Conservation (phyloP, 2,797 vertebrate species). For the Eupleurogrammus muticus region DNA sequence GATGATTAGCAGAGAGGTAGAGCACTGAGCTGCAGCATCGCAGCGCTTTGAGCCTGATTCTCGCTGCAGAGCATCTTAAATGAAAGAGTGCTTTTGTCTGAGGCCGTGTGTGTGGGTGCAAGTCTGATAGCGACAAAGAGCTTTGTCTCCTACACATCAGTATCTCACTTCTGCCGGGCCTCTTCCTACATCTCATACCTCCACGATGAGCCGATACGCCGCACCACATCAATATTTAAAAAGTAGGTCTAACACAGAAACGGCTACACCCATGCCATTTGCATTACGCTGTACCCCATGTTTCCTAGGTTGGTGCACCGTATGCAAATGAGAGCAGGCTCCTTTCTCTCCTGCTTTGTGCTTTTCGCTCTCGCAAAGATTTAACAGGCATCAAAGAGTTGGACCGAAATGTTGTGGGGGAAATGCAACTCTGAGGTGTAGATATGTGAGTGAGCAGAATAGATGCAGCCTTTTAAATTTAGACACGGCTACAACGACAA, state of each 20-base stretch:
- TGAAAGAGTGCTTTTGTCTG: conserved; percentile 73
- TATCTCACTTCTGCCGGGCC: conserved; percentile 13
- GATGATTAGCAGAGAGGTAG: conserved; percentile 20
- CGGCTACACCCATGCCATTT: conserved; percentile 35
- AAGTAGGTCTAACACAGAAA: conserved; percentile 27
- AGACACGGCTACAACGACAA: not conserved
- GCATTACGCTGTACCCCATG: conserved; percentile 2
- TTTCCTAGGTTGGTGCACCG: conserved; percentile 9
- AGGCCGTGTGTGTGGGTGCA: conserved; percentile 54
- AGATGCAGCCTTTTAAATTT: not conserved
- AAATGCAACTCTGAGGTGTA: conserved; percentile 13
- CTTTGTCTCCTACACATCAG: conserved; percentile 58
- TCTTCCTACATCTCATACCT: conserved; percentile 59
- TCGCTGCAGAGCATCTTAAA: conserved; percentile 31
- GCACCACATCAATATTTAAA: conserved; percentile 61
- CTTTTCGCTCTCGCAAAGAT: conserved; percentile 16
- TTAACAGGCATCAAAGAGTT: conserved; percentile 51
- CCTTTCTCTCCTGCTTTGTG: conserved; percentile 27
- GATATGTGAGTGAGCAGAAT: not conserved
- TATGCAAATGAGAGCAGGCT: conserved; percentile 58
- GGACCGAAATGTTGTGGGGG: conserved; percentile 23
- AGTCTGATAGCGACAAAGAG: conserved; percentile 52
- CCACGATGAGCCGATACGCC: conserved; percentile 35
- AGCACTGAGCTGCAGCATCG: conserved; percentile 4
- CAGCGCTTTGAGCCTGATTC: conserved; percentile 18